Evolutionary conservation across 2,113 vertebrate species (phyloP).

Genomic region (Odontophorus gujanensis): DNA sequence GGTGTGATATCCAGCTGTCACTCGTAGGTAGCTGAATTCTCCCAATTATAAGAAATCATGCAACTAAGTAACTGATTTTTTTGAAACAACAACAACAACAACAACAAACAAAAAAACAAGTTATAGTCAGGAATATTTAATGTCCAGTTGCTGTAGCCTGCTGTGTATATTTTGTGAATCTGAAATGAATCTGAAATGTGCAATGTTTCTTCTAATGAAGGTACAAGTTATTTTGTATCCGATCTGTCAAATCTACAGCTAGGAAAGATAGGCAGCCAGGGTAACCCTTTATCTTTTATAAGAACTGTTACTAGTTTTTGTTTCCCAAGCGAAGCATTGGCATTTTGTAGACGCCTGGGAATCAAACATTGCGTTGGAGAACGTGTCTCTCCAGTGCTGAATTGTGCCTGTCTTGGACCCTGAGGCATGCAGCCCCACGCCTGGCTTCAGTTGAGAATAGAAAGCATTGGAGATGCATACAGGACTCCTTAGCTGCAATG

Average conservation of each 20-base stretch:
- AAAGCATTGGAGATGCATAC: not conserved
- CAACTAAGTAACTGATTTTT: not conserved
- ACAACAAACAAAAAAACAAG: no score
- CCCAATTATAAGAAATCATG: not conserved
- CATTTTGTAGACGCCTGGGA: not conserved
- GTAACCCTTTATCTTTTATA: not conserved
- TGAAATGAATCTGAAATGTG: not conserved
- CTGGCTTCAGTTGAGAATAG: not conserved
- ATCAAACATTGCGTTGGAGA: not conserved
- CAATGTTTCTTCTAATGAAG: not conserved
- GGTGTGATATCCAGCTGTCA: not conserved
- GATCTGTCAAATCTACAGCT: not conserved
- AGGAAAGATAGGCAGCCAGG: not conserved
- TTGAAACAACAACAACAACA: not conserved
- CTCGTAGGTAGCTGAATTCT: rapidly evolving
- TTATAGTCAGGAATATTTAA: not conserved
- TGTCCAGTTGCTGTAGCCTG: not conserved
- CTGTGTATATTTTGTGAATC: not conserved
- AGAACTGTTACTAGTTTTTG: not conserved
- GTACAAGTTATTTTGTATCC: not conserved
- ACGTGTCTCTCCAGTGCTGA: not conserved
- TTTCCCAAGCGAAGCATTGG: not conserved
- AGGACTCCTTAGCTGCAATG: rapidly evolving
- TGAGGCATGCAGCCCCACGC: rapidly evolving
- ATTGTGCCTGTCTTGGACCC: not conserved